phyloP scores from a whole-genome alignment of 2,113 vertebrate species.

The Larimichthys crocea region DNA sequence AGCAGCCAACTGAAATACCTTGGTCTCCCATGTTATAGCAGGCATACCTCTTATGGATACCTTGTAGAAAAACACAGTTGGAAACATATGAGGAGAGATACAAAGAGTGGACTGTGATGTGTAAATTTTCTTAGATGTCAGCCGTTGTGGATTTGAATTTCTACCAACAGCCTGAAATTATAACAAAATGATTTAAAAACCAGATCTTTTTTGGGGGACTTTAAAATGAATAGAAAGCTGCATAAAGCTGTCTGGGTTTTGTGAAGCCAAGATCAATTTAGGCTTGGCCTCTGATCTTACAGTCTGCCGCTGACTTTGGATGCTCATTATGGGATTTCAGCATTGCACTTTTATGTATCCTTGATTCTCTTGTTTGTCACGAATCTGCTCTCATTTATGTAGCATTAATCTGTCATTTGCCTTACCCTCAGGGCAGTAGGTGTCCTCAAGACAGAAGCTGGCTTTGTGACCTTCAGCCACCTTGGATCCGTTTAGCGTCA shows the following conservation, averaged over 20 bases:
- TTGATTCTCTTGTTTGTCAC: conserved; percentile 37
- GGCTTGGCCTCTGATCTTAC: conserved; percentile 54
- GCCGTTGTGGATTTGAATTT: conserved; percentile 12
- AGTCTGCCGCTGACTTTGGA: conserved; percentile 28
- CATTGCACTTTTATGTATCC: conserved; percentile 35
- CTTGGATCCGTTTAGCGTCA: conserved; percentile 94
- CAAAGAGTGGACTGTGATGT: not conserved
- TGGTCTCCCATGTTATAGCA: conserved; percentile 99
- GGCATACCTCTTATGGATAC: conserved; percentile 89
- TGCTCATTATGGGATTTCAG: conserved; percentile 53
- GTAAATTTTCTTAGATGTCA: conserved; percentile 17
- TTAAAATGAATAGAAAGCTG: conserved; percentile 38
- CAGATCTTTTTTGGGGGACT: conserved; percentile 26
- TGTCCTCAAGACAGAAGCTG: conserved; percentile 98
- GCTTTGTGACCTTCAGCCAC: conserved; percentile 98
- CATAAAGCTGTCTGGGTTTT: conserved; percentile 39
- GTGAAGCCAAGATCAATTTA: conserved; percentile 57
- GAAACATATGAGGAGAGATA: not conserved
- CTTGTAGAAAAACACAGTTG: conserved; percentile 61
- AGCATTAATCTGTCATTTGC: not conserved
- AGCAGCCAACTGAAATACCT: conserved; percentile 95
- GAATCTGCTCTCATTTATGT: not conserved
- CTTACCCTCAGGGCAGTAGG: conserved; percentile 91
- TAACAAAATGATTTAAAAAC: conserved; percentile 41
- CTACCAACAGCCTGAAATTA: conserved; percentile 40